Base-by-base conservation (phyloP, 2,797 vertebrate species). In the Catostomus latipinnis region DNA sequence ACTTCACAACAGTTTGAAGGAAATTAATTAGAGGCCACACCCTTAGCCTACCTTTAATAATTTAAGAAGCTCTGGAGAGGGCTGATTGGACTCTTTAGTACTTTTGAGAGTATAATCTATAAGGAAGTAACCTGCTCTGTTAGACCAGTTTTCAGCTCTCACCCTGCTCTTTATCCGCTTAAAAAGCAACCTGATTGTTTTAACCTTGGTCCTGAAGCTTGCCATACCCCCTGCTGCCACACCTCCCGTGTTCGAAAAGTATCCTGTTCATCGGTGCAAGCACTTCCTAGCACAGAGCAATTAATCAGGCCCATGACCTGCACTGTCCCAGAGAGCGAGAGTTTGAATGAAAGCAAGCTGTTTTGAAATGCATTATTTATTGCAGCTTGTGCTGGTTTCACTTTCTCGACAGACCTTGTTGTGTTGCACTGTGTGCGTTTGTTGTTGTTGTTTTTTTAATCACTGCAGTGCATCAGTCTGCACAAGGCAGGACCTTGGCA, bases 401-500 rank as follows among this genome's bases (percentile, higher is more conserved):
- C 60, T 73, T 74, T 76, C 22, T 85, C 68, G 58, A 67, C 83
- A 57, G 76, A 79, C 78, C 83, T 79, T 75, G 80, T 66, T 75
- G 84, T 70, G 80, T 84, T 61, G 16, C 82, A 71, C 87, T 56
- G 18, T 52, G 78, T 46, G 52, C 12, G 16, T 5, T 9, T 43
- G 49, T 54, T 57, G 43, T 49, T 13, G 8, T 67, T 12, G 12
- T 88, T 88, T 86, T 62, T 91, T 91, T 92, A 91, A 92, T 93
- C 91, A 92, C 90, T 90, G 87, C 86, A 84, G 82, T 88, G 84
- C 88, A 90, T 91, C 88, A 88, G 87, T 80, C 82, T 81, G 48
- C 87, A 86, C 88, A 86, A 88, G 88, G 90, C 86, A 87, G 88
- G 79, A 86, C 73, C 88, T 87, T 90, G 89, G 91, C 91, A 91